Percentiles rank a stretch among this genome's conserved stretches.
These are phyloP conservation scores for Chaitophorus viminalis DNA, from an alignment of 2,888 invertebrate genomes.

Conservation along the genomic window DNA sequence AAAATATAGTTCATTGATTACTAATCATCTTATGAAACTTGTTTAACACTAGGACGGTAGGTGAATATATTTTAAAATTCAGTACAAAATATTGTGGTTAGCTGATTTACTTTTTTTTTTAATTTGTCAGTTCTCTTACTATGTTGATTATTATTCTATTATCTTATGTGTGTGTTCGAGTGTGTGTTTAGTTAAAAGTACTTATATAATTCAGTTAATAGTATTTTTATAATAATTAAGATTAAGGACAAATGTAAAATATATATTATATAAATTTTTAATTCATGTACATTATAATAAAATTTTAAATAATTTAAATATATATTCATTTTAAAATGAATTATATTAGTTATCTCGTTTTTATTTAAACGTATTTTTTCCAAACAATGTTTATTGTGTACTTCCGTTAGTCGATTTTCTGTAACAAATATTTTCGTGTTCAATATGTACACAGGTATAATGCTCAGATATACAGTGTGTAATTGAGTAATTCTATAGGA, in stretches of 20 bases:
- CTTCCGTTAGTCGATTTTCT: neutral
- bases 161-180: neutral
- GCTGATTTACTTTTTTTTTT: constrained; percentile 27
- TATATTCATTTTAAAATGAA: neutral
- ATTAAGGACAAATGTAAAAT: neutral
- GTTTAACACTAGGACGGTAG: constrained; percentile 20
- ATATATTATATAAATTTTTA: neutral
- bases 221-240: neutral
- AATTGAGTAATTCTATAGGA: neutral
- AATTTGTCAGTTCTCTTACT: neutral
- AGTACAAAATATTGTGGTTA: constrained; percentile 14
- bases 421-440: neutral
- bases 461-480: neutral
- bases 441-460: neutral
- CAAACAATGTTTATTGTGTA: constrained; percentile 1
- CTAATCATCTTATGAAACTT: constrained; percentile 7
- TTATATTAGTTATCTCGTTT: neutral
- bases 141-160: neutral
- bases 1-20: constrained; percentile 17
- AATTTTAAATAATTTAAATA: neutral
- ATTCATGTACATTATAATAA: neutral
- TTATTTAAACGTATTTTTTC: neutral
- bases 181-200: neutral
- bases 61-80: constrained; percentile 9
- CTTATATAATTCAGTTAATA: neutral